Evolutionary conservation across 2,888 invertebrate species (phyloP).

Genomic region (Synanthedon andrenaeformis): DNA sequence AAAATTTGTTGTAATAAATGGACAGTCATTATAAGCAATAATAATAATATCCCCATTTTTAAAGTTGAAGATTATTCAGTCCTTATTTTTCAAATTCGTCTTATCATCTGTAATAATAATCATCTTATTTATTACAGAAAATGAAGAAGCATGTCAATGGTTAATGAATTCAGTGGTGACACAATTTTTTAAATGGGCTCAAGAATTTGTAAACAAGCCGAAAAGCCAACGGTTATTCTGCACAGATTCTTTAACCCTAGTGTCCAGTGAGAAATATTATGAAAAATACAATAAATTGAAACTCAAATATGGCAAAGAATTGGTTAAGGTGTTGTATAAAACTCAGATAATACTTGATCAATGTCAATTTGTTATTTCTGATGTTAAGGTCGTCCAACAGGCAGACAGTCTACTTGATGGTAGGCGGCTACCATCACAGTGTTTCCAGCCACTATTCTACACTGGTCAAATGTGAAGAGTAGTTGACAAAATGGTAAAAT

Average conservation of each 20-base stretch:
- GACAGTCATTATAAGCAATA: too few relatives aligned
- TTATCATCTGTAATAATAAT: too few relatives aligned
- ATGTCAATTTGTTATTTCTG: too few relatives aligned
- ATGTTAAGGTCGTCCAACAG: too few relatives aligned
- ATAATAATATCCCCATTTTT: neutral
- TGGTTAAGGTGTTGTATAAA: conserved; percentile 72
- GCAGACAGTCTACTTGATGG: too few relatives aligned
- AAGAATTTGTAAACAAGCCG: conserved; percentile 32
- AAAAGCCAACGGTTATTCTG: conserved; percentile 15
- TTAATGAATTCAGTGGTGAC: conserved; percentile 66
- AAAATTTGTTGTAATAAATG: too few relatives aligned
- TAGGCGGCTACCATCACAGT: too few relatives aligned
- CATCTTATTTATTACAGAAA: neutral
- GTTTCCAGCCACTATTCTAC: too few relatives aligned
- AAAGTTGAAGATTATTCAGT: too few relatives aligned
- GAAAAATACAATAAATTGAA: conserved; percentile 80
- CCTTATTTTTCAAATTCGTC: too few relatives aligned
- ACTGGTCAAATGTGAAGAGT: too few relatives aligned
- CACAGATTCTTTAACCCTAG: conserved; percentile 73
- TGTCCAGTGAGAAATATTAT: conserved; percentile 78
- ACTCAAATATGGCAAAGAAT: conserved; percentile 78
- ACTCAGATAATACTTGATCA: neutral
- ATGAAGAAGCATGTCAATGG: conserved; percentile 57
- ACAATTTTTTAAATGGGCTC: conserved; percentile 74
- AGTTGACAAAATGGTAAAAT: too few relatives aligned